Evolutionary conservation across 2,797 vertebrate species (phyloP), one percentile per base, ranked within the genome.

Genomic region (Pseudochromis fuscus): DNA sequence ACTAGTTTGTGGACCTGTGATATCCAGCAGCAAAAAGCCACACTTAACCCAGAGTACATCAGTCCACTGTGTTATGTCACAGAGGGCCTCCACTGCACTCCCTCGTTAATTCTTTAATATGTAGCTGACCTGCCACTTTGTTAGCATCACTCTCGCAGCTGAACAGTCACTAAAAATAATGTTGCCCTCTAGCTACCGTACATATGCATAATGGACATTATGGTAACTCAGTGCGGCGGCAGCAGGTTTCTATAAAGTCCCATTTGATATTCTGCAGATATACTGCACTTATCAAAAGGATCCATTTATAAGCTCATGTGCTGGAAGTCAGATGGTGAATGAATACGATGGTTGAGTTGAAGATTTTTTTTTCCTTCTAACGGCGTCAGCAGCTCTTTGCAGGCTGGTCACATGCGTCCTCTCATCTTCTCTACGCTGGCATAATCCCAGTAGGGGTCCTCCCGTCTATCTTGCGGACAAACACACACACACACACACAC

Each of bases 341-440:
- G 52, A 67, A 74, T 58, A 49, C 61, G 71, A 79, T 70, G 65
- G 24, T 57, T 58, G 52, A 79, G 48, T 30, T 72, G 57, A 80
- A 72, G 38, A 68, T 72, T 66, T 79, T 72, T 66, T 79, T 75
- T 28, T 70, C 64, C 58, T 31, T 78, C 59, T 44, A 60, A 53
- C 10, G 23, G 57, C 35, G 58, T 84, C 83, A 59, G 48, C 30
- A 74, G 44, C 77, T 86, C 82, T 91, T 87, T 89, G 80, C 82
- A 91, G 87, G 87, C 90, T 64, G 52, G 67, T 93, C 89, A 90
- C 89, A 91, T 79, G 69, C 76, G 25, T 56, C 49, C 70, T 77
- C 74, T 89, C 83, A 81, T 91, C 82, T 72, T 79, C 74, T 83
- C 66, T 45, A 28, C 40, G 15, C 79, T 83, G 77, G 73, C 68